Evolutionary conservation across 2,797 vertebrate species (phyloP), one percentile per base, ranked within the genome.

Genomic region (Sorex maritimensis): DNA sequence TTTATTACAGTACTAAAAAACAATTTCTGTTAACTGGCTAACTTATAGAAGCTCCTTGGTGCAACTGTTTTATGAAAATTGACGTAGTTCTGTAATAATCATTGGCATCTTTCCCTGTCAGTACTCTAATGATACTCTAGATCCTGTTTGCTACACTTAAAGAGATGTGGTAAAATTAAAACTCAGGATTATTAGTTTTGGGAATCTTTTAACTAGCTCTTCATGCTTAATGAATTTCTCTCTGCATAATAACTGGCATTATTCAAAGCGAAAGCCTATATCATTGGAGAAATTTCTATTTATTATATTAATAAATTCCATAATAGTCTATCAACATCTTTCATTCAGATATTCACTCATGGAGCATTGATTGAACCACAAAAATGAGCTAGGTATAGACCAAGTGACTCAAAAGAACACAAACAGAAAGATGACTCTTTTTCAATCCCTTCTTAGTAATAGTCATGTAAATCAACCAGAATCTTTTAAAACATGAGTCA

Each of bases 281-380:
- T 52, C 26, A 23, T 68, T 86, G 77, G 73, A 90, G 19, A 90
- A 74, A 28, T 68, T 88, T 46, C 2, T 67, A 19, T 63, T 26
- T 78, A 73, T 34, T 90, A n/a, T 58, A 26, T 72, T 91, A 9
- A 46, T 68, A 88, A 92, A 84, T 46, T 52, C 30, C 63, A 8
- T 10, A 46, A 55, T 52, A 7, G 46, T 19, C 73, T 55, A 81
- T 63, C 79, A 84, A 38, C 23, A 49, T 72, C 38, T 65, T 44
- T 38, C 12, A n/a, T 49, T 77, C 14, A 26, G 38, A 87, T 71
- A 41, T 68, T 74, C 12, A 65, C 7, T 72, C 49, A 21, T 0
- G 24, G 4, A 88, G 15, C 44, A 24, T 9, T 19, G 26, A 30
- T 0, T 12, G 55, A 80, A 46, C 61, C 13, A 75, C 3, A 30